Evolutionary conservation across 1,140 invertebrate genomes (phyloP).

Genomic region (Cyphomyrmex costatus): DNA sequence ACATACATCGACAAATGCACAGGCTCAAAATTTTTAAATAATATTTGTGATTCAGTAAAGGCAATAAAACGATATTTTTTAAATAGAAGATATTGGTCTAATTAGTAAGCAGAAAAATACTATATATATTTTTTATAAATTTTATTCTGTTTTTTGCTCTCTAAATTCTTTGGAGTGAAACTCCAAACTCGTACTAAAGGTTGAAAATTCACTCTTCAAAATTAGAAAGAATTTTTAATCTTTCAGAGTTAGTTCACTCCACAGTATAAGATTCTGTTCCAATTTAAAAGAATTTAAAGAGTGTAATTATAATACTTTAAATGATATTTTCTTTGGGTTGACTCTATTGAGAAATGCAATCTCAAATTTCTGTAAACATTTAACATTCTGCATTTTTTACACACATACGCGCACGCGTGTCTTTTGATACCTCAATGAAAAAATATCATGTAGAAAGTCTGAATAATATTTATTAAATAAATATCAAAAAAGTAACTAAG

Average conservation of each 20-base stretch:
- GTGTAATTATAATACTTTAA: background rate
- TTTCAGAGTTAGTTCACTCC: too few relatives aligned
- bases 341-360: background rate
- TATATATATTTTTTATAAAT: conserved; percentile 11
- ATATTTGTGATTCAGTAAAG: background rate
- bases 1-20: background rate
- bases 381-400: background rate
- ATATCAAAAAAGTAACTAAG: conserved; percentile 7
- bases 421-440: too few relatives aligned
- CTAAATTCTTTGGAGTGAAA: too few relatives aligned
- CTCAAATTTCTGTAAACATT: background rate
- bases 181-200: too few relatives aligned
- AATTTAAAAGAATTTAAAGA: too few relatives aligned
- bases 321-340: background rate
- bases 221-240: too few relatives aligned
- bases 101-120: background rate
- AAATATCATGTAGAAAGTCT: background rate
- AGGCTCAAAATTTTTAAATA: background rate
- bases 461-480: conserved; percentile 11
- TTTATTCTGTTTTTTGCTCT: background rate
- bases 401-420: too few relatives aligned
- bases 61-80: background rate
- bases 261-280: too few relatives aligned
- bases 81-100: background rate
- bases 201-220: too few relatives aligned